Evolutionary conservation across 2,797 vertebrate genomes (phyloP).

Genomic region (Galago senegalensis): DNA sequence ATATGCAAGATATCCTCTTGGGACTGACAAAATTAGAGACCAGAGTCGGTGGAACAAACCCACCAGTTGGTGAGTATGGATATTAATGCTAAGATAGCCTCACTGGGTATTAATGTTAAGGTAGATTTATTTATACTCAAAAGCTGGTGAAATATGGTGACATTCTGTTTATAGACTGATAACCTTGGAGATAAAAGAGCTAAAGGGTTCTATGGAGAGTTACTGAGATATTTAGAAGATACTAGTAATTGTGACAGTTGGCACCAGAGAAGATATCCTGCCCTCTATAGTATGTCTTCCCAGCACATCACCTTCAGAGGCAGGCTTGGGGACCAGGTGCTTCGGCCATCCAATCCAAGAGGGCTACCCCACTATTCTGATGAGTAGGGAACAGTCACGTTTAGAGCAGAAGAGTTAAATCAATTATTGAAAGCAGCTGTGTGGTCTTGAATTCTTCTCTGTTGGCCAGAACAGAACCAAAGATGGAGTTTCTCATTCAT

Average conservation of each 20-base stretch:
- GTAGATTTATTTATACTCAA: conserved; percentile 20
- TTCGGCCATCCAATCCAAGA: background rate
- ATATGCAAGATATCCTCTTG: background rate
- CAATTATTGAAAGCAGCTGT: background rate
- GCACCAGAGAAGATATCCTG: background rate
- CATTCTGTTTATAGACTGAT: background rate
- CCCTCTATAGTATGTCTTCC: background rate
- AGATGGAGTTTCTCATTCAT: background rate
- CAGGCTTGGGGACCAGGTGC: background rate
- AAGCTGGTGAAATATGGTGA: background rate
- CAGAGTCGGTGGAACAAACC: background rate
- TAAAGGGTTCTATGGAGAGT: background rate
- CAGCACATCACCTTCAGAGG: background rate
- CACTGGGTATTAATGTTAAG: background rate
- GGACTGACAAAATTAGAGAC: background rate
- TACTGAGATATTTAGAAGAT: background rate
- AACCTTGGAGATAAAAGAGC: background rate
- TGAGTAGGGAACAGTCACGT: background rate
- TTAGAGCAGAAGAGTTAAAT: background rate
- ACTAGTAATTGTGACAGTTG: background rate
- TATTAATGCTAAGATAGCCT: background rate
- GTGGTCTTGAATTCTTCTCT: background rate
- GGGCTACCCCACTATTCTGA: background rate
- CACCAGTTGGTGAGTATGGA: background rate
- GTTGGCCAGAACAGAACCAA: background rate